Evolutionary conservation across 2,113 vertebrate species (phyloP), one percentile per base, ranked within the genome.

Genomic region (Leptocoma aspasia): DNA sequence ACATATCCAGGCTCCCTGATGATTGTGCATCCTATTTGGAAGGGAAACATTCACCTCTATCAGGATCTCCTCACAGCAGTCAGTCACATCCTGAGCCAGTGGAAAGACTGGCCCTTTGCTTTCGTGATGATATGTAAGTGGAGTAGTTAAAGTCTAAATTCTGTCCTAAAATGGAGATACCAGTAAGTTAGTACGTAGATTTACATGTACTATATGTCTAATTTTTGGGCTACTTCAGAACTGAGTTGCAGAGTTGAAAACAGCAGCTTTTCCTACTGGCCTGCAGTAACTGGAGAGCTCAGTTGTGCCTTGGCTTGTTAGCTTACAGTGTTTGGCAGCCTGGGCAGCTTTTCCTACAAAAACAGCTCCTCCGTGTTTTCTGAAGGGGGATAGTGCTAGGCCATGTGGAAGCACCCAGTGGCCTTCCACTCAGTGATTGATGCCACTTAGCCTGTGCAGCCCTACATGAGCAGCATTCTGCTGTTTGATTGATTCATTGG

Each of bases 121-220:
- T 99, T 92, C 98, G 57, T 77, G 98, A 98, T 97, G 98, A 98
- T 70, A 59, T 97, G 99, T 99, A 94, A 99, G 99, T 99, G 82
- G 90, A 19, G 21, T 10, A 69, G 27, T 50, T 90, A 45, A 64
- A 90, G 42, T 63, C 23, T 39, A 45, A 45, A 31, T 72, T 87
- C 18, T 90, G 22, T 65, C 33, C 71, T 57, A 23, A 82, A 85
- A 77, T 42, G 11, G 21, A 22, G 6, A 6, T 44, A 10, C 6
- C 10, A 33, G 21, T 33, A 23, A 27, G 30, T 65, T 50, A 39
- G 11, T 30, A 8, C 37, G 15, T 73, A 70, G 75, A 14, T 33
- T 53, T 81, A 2, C 30, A 10, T 47, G 6, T 64, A 30, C 19
- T 49, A 0, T 56, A 11, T 39, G 20, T 18, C 16, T 68, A 7